phyloP scores from a whole-genome alignment of 2,113 vertebrate genomes.

The Clarias magur region DNA sequence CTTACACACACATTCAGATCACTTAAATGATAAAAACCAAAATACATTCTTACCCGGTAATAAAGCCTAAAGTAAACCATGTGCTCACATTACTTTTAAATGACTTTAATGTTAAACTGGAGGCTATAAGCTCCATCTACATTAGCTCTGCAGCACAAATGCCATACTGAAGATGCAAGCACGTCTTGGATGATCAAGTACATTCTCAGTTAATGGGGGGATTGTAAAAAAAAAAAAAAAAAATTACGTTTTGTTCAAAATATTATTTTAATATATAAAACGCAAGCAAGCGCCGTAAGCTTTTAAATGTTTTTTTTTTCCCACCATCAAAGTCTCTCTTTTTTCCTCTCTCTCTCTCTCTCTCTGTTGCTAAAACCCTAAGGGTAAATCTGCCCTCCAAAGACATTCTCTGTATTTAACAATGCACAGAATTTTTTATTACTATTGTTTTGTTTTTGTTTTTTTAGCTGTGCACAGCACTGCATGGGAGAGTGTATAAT shows the following conservation, averaged over 20 bases:
- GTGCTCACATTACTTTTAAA: neutral
- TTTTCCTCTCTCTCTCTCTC: neutral
- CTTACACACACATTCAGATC: neutral
- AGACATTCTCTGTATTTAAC: neutral
- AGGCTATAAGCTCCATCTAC: neutral
- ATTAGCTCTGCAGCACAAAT: neutral
- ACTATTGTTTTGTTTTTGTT: neutral
- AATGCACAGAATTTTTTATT: neutral
- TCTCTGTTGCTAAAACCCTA: neutral
- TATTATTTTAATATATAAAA: neutral
- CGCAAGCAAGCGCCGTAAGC: neutral
- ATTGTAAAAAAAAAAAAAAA: neutral
- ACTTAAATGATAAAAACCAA: neutral
- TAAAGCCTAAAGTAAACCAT: slow-evolving; percentile 2
- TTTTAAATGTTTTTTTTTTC: neutral
- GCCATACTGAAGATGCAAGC: neutral
- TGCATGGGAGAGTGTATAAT: neutral
- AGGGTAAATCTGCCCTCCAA: neutral
- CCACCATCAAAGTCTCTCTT: neutral
- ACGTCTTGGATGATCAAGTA: neutral
- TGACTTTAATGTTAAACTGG: neutral
- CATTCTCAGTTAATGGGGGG: neutral
- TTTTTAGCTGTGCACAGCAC: neutral
- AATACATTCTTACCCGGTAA: neutral
- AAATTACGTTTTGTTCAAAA: neutral